A percentile compares a stretch with the other conserved stretches of the same genome.
These are phyloP conservation scores for Nothoprocta perdicaria DNA, from an alignment of 2,113 vertebrate species.

Conservation along the genomic window DNA sequence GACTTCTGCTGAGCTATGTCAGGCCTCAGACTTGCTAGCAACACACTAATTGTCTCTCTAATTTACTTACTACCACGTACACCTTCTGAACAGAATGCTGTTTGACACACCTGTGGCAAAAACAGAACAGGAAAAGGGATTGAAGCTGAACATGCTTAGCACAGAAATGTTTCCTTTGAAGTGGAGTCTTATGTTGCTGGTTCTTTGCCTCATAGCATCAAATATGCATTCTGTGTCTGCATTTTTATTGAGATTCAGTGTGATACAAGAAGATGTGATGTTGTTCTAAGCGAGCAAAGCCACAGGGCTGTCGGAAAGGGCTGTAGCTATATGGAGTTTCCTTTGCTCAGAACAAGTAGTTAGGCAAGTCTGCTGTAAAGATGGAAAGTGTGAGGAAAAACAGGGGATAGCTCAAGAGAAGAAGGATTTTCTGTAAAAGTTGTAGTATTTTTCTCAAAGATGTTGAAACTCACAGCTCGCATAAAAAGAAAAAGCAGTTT, in stretches of 20 bases:
- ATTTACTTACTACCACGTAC: not conserved
- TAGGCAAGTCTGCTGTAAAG: not conserved
- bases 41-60: not conserved
- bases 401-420: not conserved
- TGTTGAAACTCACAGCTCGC: not conserved
- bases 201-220: conserved; percentile 40
- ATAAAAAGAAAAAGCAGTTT: not conserved
- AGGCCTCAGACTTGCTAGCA: not conserved
- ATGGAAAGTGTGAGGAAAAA: not conserved
- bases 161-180: not conserved
- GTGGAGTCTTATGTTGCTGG: not conserved
- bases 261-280: not conserved
- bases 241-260: not conserved
- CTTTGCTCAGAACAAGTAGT: not conserved
- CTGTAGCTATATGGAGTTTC: not conserved
- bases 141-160: not conserved
- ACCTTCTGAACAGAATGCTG: not conserved
- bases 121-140: not conserved
- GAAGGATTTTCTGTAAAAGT: not conserved
- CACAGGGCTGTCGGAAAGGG: not conserved
- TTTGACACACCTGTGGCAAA: not conserved
- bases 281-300: not conserved
- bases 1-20: not conserved
- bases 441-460: not conserved
- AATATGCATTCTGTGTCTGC: conserved; percentile 35